Evolutionary conservation across 2,888 invertebrate genomes (phyloP), one percentile per base, ranked within the genome.

Genomic region (Lasioglossum malachurum): DNA sequence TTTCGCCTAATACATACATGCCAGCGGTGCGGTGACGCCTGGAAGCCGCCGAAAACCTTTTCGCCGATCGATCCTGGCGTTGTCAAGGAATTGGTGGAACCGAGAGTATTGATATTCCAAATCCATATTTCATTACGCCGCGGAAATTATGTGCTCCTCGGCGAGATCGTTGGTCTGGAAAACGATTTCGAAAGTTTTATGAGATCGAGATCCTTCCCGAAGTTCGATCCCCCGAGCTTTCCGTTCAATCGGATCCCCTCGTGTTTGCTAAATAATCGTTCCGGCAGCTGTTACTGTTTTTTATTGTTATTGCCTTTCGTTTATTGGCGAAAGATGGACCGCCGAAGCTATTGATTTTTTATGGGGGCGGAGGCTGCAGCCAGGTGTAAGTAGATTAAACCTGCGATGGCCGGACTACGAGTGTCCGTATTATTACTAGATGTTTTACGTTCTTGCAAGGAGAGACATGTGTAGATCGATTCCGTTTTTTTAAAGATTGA

Each of bases 81-180:
- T 69, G 71, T 41, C 41, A 41, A 53, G 31, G 67, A 19, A 75
- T 83, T 78, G 79, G 31, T 67, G 35, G 77, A 72, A 73, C 60
- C 23, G 10, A 49, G 35, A 7, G n/a, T 75, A 78, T 57, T 67
- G 85, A 73, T 78, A 78, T 85, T 80, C 69, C 71, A 78, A 82
- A 77, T 75, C 7, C 78, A 80, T 88, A 82, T 87, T 88, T 89
- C 82, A 73, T 82, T 72, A 78, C 67, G 12, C 46, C 75, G 67
- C 49, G 83, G 75, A 78, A 83, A 84, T 83, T 75, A 83, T 84
- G 53, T 57, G 49, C 72, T 60, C 49, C 35, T 41, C n/a, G 44
- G 31, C 27, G 46, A 23, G 71, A 38, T 7, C 44, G 31, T 27
- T 35, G 5, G 8, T 4, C 23, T 12, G 67, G 35, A 10, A 38